Conservation (phyloP, 2,888 invertebrate species). For the Hipparchia sbordonii region DNA sequence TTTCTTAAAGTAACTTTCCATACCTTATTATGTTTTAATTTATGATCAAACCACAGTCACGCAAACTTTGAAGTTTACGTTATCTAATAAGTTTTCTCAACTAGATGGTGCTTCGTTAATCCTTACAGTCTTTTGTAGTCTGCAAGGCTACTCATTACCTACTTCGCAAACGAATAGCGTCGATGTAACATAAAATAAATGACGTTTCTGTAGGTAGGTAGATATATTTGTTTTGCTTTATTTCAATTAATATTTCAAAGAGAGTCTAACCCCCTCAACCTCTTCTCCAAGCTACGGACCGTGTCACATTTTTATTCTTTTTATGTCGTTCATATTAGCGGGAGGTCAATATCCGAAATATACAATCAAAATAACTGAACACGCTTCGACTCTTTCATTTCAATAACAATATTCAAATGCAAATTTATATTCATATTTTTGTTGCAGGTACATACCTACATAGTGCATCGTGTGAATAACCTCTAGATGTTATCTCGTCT, state of each 20-base stretch:
- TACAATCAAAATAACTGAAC: slow-evolving; percentile 14
- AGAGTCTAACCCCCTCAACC: background rate
- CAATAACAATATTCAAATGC: slow-evolving; percentile 40
- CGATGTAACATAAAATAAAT: no score
- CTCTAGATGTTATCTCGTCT: background rate
- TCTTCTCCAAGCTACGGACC: background rate
- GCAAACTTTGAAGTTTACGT: no score
- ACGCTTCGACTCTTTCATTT: background rate
- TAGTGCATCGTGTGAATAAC: slow-evolving; percentile 19
- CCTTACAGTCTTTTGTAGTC: no score
- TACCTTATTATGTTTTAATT: no score
- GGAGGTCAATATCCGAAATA: slow-evolving; percentile 45
- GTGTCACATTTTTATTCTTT: slow-evolving; percentile 34
- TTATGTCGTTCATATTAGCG: slow-evolving; percentile 39
- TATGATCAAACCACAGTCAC: no score
- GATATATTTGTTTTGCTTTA: no score
- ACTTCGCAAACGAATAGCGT: no score
- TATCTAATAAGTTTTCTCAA: no score
- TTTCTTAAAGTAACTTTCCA: no score
- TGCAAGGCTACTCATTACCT: no score
- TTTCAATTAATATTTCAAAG: no score
- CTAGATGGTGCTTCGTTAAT: no score
- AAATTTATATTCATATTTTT: slow-evolving; percentile 23
- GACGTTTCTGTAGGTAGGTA: background rate
- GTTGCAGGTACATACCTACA: slow-evolving; percentile 31